Conservation (phyloP, 2,113 vertebrate species). For the Apodemus sylvaticus region DNA sequence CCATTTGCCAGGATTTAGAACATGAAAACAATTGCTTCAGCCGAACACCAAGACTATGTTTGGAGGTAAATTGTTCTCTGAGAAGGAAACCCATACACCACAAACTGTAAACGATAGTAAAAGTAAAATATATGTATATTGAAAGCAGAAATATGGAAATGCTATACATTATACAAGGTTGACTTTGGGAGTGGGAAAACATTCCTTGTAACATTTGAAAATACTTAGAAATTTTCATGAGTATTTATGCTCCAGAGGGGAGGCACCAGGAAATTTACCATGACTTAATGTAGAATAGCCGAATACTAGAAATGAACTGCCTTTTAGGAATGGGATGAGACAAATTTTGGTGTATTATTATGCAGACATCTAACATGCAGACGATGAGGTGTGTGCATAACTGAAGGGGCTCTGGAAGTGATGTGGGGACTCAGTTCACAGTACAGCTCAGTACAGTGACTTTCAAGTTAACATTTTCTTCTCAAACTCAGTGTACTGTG, state of each 20-base stretch:
- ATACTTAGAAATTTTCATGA: conserved; percentile 21
- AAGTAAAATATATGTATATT: background rate
- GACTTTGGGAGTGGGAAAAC: conserved; percentile 47
- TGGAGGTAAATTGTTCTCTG: conserved; percentile 40
- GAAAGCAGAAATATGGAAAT: conserved; percentile 27
- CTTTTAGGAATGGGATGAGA: background rate
- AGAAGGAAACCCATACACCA: background rate
- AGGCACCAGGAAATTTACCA: conserved; percentile 30
- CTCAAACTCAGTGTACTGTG: conserved; percentile 49
- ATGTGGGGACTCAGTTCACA: background rate
- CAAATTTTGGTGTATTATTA: background rate
- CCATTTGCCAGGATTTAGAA: conserved; percentile 53
- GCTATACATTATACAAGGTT: conserved; percentile 1
- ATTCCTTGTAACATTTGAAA: conserved; percentile 35
- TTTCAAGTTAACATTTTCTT: conserved; percentile 55
- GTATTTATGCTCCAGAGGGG: conserved; percentile 53
- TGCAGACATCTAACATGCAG: conserved; percentile 44
- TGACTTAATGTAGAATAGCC: conserved; percentile 43
- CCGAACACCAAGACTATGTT: conserved; percentile 1
- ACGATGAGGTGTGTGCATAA: background rate
- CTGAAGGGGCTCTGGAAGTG: background rate
- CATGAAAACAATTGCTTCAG: background rate
- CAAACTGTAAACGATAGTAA: background rate
- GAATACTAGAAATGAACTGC: background rate
- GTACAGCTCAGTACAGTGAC: background rate